Evolutionary conservation across 2,888 invertebrate species (phyloP).

Genomic region (Catocala fraxini): DNA sequence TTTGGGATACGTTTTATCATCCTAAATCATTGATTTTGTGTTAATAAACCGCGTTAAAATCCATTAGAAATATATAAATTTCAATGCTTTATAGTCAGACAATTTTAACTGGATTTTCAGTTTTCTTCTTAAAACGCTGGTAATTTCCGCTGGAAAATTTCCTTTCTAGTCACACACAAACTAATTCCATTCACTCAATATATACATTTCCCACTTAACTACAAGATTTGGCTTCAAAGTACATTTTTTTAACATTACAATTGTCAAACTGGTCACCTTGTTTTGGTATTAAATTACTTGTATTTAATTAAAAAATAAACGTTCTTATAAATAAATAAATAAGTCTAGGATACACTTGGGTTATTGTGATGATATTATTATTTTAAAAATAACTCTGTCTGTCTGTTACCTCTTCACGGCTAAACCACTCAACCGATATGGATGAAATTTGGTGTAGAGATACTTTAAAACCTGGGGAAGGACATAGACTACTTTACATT

Average conservation of each 20-base stretch:
- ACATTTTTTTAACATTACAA: constrained; percentile 44
- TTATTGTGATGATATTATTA: constrained; percentile 31
- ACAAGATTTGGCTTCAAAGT: constrained; percentile 52
- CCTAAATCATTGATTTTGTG: not conserved
- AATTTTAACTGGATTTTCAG: too few relatives aligned
- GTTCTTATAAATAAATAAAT: constrained; percentile 50
- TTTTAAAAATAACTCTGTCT: too few relatives aligned
- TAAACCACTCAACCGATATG: too few relatives aligned
- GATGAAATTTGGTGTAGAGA: too few relatives aligned
- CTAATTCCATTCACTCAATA: constrained; percentile 37
- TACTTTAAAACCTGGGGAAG: too few relatives aligned
- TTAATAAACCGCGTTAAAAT: too few relatives aligned
- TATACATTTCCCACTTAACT: constrained; percentile 54
- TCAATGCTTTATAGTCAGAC: too few relatives aligned
- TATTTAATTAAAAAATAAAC: constrained; percentile 34
- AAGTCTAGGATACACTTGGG: constrained; percentile 29
- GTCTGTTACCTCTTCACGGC: too few relatives aligned
- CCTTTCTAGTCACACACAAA: constrained; percentile 30
- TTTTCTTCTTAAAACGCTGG: too few relatives aligned
- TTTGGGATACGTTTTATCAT: too few relatives aligned
- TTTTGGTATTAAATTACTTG: constrained; percentile 73
- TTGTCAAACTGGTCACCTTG: constrained; percentile 73
- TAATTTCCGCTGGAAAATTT: not conserved
- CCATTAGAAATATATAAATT: too few relatives aligned
- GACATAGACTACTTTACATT: too few relatives aligned